Evolutionary conservation across 2,888 invertebrate genomes (phyloP).

Genomic region (Baccha elongata): DNA sequence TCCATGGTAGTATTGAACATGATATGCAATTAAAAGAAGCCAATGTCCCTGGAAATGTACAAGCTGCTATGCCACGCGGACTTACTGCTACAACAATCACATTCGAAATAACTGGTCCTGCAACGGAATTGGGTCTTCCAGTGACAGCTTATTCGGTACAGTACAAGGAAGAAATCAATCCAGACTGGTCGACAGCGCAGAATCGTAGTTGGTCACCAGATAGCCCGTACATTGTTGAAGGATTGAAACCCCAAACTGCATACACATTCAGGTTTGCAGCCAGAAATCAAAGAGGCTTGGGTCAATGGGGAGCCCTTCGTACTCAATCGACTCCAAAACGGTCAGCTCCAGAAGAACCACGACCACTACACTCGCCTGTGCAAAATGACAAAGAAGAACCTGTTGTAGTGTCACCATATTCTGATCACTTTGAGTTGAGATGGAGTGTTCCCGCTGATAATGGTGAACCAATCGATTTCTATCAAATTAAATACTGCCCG

Average conservation of each 20-base stretch:
- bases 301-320: constrained; percentile 87
- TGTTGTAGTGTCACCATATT: constrained; percentile 86
- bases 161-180: constrained; percentile 87
- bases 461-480: constrained; percentile 93
- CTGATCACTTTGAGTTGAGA: constrained; percentile 90
- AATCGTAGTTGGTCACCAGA: constrained; percentile 92
- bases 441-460: constrained; percentile 95
- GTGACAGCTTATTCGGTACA: constrained; percentile 89
- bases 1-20: constrained; percentile 87
- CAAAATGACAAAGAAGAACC: constrained; percentile 82
- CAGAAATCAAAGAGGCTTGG: constrained; percentile 91
- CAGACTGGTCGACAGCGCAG: constrained; percentile 87
- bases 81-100: constrained; percentile 93
- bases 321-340: constrained; percentile 89
- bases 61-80: constrained; percentile 86
- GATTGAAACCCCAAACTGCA: constrained; percentile 88
- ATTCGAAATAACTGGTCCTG: constrained; percentile 90
- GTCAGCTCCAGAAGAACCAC: constrained; percentile 90
- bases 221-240: constrained; percentile 91
- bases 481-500: constrained; percentile 91
- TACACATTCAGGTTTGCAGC: constrained; percentile 94
- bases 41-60: constrained; percentile 86
- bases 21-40: constrained; percentile 90
- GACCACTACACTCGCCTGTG: constrained; percentile 83
- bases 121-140: constrained; percentile 89